Percentiles rank a stretch among this genome's conserved stretches.
phyloP scores from a whole-genome alignment of 2,888 invertebrate genomes.

The Andrena minutula region DNA sequence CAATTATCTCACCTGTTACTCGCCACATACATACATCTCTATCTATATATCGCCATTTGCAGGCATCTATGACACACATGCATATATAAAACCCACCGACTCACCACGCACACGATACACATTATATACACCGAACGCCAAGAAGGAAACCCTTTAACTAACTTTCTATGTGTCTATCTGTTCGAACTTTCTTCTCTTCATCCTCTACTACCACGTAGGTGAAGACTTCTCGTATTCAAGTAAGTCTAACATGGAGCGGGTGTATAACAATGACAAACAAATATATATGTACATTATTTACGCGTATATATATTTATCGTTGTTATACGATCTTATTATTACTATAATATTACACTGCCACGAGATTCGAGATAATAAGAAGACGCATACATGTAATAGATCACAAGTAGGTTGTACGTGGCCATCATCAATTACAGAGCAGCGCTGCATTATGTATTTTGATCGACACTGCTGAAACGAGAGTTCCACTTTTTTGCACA shows the following conservation, averaged over 20 bases:
- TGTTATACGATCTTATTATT: constrained; percentile 27
- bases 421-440: constrained; percentile 76
- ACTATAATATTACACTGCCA: constrained; percentile 44
- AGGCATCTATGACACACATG: constrained; percentile 7
- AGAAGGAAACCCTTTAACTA: constrained; percentile 67
- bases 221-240: constrained; percentile 89
- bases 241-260: constrained; percentile 85
- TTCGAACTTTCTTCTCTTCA: constrained; percentile 80
- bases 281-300: constrained; percentile 21
- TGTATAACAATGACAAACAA: constrained; percentile 54
- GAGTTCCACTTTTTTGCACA: constrained; percentile 55
- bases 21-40: constrained; percentile 39
- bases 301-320: background rate
- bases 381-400: constrained; percentile 46
- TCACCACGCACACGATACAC: constrained; percentile 9
- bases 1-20: constrained; percentile 37
- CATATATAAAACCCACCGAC: constrained; percentile 11
- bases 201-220: constrained; percentile 85
- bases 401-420: constrained; percentile 72
- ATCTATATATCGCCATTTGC: constrained; percentile 10
- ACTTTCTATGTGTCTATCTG: constrained; percentile 83
- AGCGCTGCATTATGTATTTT: constrained; percentile 71
- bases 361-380: constrained; percentile 45
- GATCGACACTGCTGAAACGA: constrained; percentile 49
- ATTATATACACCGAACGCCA: constrained; percentile 44